These are phyloP conservation scores for Pristionchus arcanus DNA, from an alignment of 2,888 invertebrate genomes.

Conservation along the genomic window DNA sequence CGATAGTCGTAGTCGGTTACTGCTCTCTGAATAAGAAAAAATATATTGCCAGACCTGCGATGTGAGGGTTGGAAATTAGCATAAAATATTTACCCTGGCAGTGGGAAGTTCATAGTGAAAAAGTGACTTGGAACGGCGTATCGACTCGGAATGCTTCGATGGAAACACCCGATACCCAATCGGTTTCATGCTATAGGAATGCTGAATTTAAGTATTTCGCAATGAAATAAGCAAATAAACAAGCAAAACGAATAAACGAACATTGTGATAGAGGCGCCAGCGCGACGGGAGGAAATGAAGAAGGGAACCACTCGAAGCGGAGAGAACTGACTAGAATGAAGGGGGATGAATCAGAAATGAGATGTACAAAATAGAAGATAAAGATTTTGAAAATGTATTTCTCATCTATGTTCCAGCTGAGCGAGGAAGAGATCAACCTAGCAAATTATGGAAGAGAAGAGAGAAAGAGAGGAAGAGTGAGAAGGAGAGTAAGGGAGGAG, in stretches of 20 bases:
- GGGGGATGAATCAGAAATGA: background rate
- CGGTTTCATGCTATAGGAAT: background rate
- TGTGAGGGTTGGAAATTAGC: background rate
- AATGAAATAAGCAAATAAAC: background rate
- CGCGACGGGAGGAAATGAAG: background rate
- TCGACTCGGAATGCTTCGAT: slow-evolving; percentile 15
- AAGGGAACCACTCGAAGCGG: background rate
- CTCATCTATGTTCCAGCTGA: background rate
- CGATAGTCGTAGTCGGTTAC: slow-evolving; percentile 24
- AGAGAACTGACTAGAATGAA: background rate
- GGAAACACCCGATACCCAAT: slow-evolving; percentile 40
- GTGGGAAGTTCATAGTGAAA: slow-evolving; percentile 43
- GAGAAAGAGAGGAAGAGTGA: slow-evolving; percentile 19
- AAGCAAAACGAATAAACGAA: background rate
- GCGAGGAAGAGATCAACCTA: slow-evolving; percentile 3
- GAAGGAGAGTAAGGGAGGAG: slow-evolving; percentile 7
- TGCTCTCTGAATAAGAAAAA: background rate
- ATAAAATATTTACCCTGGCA: background rate
- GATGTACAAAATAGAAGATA: background rate
- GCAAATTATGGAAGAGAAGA: slow-evolving; percentile 18
- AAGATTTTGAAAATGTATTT: background rate
- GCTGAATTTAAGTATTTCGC: background rate
- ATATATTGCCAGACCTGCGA: background rate
- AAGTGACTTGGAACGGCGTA: slow-evolving; percentile 33
- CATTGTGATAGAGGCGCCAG: background rate